These are phyloP conservation scores for Sialia sialis DNA, from an alignment of 2,113 vertebrate species.

Conservation along the genomic window DNA sequence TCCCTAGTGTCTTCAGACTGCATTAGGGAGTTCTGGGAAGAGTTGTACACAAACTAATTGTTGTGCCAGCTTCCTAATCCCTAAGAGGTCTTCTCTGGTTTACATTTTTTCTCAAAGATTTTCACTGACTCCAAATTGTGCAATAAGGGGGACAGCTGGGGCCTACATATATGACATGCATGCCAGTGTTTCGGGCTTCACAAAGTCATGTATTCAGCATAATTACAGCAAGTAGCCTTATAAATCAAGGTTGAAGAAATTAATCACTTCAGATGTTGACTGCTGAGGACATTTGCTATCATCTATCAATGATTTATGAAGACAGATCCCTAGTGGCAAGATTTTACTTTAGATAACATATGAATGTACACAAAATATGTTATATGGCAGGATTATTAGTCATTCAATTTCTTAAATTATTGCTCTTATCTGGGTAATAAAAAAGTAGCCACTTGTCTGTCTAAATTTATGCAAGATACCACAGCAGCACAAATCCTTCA, in stretches of 20 bases:
- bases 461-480: not conserved
- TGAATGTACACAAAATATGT: not conserved
- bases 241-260: conserved; percentile 11
- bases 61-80: not conserved
- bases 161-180: not conserved
- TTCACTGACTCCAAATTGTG: not conserved
- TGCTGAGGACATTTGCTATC: not conserved
- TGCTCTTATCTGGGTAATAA: not conserved
- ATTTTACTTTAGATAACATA: not conserved
- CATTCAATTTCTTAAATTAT: not conserved
- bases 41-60: not conserved
- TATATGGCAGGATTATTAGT: not conserved
- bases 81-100: not conserved
- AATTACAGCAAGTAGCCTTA: not conserved
- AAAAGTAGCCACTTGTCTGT: not conserved
- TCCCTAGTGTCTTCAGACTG: not conserved
- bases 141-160: not conserved
- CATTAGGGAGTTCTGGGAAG: not conserved
- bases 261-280: not conserved
- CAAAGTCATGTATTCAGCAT: not conserved
- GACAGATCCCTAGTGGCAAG: not conserved
- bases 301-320: not conserved
- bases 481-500: not conserved
- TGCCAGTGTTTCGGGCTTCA: not conserved
- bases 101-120: not conserved